Base-by-base conservation (phyloP, 2,113 vertebrate genomes). In the Mesocricetus auratus region DNA sequence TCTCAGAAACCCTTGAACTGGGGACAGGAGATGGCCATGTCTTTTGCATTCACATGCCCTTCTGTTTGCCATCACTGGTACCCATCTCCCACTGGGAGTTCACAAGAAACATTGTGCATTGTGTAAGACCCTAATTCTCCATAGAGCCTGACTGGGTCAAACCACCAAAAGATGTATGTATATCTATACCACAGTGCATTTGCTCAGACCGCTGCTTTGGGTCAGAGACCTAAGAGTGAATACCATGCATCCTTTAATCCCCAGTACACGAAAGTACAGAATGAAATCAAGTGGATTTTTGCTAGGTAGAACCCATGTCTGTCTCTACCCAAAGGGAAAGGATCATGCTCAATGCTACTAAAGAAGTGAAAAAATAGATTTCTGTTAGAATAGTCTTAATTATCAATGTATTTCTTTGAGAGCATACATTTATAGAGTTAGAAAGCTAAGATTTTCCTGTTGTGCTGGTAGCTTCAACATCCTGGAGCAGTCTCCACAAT, bases 371-470 rank as follows among this genome's bases (percentile, higher is more conserved):
- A 13, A 69, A 85, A 81, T 58, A 26, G 53, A 77, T 29, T 3
- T 94, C 58, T 94, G 83, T 64, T 39, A n/a, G 53, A 45, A 15
- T 21, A 53, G 87, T 92, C 88, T 83, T 29, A 56, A 90, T 39
- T 87, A 60, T 50, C 60, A 68, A 17, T 71, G n/a, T 66, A 53
- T 60, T 87, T 83, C 64, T 82, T 82, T 62, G 79, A 96, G 45
- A 94, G 50, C 62, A 75, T 7, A 69, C 77, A 15, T 19, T 86
- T 16, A 56, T 82, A 69, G 62, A 77, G 21, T 95, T 88, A 85
- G 75, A 62, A 91, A 91, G 36, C 16, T 86, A 93, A 91, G 66
- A 83, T 56, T 88, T 60, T 42, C 53, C 16, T 45, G 11, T 85
- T 69, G 79, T 15, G 24, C 11, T 53, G 68, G 11, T 56, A 62